These are phyloP conservation scores for Hydrozoanthus gracilis DNA, from an alignment of 92 coral and sea anemone genomes.

Conservation along the genomic window DNA sequence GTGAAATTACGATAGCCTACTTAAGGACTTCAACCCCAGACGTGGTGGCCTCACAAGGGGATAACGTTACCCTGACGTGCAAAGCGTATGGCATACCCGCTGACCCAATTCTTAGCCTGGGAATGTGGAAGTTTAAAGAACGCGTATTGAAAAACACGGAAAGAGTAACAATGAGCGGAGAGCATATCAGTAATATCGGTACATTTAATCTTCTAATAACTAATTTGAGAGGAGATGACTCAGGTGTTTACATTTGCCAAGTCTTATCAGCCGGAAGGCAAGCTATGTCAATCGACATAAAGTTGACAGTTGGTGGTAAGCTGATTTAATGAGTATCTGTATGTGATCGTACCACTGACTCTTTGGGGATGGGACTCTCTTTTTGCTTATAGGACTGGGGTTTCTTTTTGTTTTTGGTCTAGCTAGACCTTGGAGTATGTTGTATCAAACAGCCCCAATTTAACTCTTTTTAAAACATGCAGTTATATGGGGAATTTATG, in stretches of 20 bases:
- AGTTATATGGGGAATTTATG: too few relatives aligned
- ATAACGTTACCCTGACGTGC: neutral
- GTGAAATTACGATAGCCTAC: neutral
- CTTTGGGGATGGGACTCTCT: neutral
- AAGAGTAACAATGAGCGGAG: neutral
- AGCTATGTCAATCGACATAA: neutral
- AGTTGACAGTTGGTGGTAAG: neutral
- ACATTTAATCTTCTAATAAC: neutral
- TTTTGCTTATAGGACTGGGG: too few relatives aligned
- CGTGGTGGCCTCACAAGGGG: neutral
- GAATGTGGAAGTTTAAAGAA: neutral
- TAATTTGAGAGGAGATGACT: neutral
- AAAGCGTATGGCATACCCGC: neutral
- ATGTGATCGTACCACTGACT: neutral
- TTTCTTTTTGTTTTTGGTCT: too few relatives aligned
- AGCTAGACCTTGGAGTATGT: too few relatives aligned
- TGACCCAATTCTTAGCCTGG: neutral
- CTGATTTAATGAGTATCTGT: neutral
- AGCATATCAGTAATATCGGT: neutral
- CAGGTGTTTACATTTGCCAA: neutral
- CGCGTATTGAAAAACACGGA: neutral
- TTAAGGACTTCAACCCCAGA: neutral
- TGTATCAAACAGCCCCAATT: too few relatives aligned
- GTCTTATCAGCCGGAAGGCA: neutral
- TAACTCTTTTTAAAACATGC: too few relatives aligned